phyloP scores from a whole-genome alignment of 1,140 invertebrate species.

The Andrena cerasifolii region DNA sequence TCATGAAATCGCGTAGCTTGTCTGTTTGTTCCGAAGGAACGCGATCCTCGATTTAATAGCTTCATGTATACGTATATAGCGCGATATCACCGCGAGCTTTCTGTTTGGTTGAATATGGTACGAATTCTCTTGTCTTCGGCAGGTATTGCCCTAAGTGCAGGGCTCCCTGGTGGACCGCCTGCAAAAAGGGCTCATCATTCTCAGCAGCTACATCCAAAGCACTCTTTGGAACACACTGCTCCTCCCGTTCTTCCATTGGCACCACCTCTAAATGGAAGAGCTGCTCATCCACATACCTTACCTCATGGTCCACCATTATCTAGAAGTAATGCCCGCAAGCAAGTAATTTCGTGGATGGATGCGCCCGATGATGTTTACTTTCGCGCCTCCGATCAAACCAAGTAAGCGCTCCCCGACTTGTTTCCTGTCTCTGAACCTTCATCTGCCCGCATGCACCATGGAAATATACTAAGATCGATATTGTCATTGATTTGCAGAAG shows the following conservation, averaged over 20 bases:
- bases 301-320: constrained; percentile 81
- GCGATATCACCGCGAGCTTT: neutral
- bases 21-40: constrained; percentile 18
- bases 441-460: neutral
- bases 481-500: constrained; percentile 85
- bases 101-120: neutral
- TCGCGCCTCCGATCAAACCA: constrained; percentile 93
- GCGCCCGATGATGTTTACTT: constrained; percentile 98
- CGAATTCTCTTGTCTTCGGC: constrained; percentile 7
- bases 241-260: constrained; percentile 74
- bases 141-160: constrained; percentile 77
- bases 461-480: neutral
- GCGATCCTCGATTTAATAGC: constrained; percentile 23
- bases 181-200: constrained; percentile 87
- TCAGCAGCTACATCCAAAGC: constrained; percentile 77
- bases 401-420: constrained; percentile 91
- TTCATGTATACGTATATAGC: neutral
- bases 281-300: constrained; percentile 74
- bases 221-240: constrained; percentile 73
- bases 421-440: no score
- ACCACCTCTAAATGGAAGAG: constrained; percentile 77
- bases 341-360: constrained; percentile 98
- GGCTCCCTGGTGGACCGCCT: constrained; percentile 86
- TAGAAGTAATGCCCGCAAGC: constrained; percentile 88
- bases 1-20: constrained; percentile 8